Evolutionary conservation across 2,797 vertebrate genomes (phyloP), one percentile per base, ranked within the genome.

Genomic region (Eulemur coronatus): DNA sequence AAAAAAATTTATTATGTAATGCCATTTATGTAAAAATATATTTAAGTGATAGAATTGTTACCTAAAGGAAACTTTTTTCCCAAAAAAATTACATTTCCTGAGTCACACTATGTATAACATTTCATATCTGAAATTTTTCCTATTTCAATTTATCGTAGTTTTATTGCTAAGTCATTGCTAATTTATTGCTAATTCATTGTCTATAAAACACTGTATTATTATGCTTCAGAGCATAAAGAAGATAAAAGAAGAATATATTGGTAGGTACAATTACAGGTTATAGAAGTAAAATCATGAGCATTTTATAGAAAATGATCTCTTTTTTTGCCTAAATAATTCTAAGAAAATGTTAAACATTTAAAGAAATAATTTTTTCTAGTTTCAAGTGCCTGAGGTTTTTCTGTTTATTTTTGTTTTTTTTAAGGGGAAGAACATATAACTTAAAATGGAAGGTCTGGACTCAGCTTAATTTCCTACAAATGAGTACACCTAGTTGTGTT

Each of bases 101-200:
- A 89, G 5, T 50, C 89, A n/a, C 52, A 76, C 8, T 88, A 75
- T 80, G 2, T 88, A 3, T 89, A 92, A 90, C 13, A 73, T 55
- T 91, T 89, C n/a, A 93, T 22, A 79, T 10, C 4, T 85, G 22
- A 63, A 93, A 67, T 26, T 65, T 88, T 92, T 95, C 28, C 79
- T 52, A 4, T 48, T 96, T 75, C 5, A 90, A 10, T 88, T 61
- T 76, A 28, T 94, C 9, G 20, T 69, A 2, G 30, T 35, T 57
- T 73, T 89, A 57, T n/a, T 84, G 41, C 73, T 65, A 85, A 26
- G 26, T 48, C 35, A 22, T 38, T 65, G 43, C 55, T 57, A 55
- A 41, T 57, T 73, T 89, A 57, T 30, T 84, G 52, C 79, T 57
- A 81, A 13, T 41, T 57, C 33, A 14, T 38, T 72, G 35, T 79